A percentile compares a stretch with the other conserved stretches of the same genome.
These are phyloP conservation scores for Lycaena phlaeas DNA, from an alignment of 2,888 invertebrate genomes.

Conservation along the genomic window DNA sequence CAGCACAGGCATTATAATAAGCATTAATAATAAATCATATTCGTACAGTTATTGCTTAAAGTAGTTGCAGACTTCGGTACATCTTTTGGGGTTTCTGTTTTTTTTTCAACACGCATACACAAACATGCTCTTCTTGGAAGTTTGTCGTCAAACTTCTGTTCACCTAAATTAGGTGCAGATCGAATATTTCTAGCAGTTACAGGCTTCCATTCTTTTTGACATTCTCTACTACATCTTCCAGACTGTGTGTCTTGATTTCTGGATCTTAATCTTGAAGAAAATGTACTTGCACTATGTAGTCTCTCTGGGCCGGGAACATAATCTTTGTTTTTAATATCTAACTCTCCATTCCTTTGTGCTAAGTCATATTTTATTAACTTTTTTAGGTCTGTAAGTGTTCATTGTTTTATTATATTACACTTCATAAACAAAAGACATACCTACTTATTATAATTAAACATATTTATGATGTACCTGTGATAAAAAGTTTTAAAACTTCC, in stretches of 20 bases:
- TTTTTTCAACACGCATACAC: constrained; percentile 44
- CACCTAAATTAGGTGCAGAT: constrained; percentile 46
- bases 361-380: constrained; percentile 76
- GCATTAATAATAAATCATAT: constrained; percentile 4
- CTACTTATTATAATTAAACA: too few species aligned
- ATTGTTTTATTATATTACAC: constrained; percentile 12
- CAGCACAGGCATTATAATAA: background rate
- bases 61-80: constrained; percentile 25
- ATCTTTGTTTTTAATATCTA: constrained; percentile 7
- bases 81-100: constrained; percentile 33
- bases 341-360: constrained; percentile 39
- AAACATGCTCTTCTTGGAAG: constrained; percentile 45
- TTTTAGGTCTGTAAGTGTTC: constrained; percentile 74
- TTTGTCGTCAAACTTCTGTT: constrained; percentile 29
- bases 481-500: constrained; percentile 83
- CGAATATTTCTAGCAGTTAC: constrained; percentile 31
- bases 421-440: too few species aligned
- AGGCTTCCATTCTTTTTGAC: constrained; percentile 26
- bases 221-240: constrained; percentile 38
- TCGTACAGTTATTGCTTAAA: constrained; percentile 49
- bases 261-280: constrained; percentile 53
- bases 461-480: constrained; percentile 83
- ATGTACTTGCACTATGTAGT: constrained; percentile 60
- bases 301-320: constrained; percentile 41
- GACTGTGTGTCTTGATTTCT: constrained; percentile 30